Conservation (phyloP, 2,113 vertebrate genomes). For the Spheniscus mendiculus region DNA sequence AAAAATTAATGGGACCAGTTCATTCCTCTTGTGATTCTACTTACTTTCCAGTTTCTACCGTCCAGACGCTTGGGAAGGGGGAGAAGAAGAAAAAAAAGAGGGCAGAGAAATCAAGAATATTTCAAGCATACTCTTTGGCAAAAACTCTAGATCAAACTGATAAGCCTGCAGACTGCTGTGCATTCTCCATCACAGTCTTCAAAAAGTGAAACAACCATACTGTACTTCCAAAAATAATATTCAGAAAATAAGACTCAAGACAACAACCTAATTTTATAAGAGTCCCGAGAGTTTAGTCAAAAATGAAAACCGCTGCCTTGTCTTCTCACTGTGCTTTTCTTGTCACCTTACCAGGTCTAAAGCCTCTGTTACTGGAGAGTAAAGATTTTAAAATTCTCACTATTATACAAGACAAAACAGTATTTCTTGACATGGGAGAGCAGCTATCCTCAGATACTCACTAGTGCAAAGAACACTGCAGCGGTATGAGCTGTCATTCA, state of each 20-base stretch:
- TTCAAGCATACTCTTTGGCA: not conserved
- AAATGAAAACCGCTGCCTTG: not conserved
- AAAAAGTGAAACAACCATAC: not conserved
- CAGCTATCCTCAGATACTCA: not conserved
- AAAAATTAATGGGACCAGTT: not conserved
- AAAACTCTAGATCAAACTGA: conserved; percentile 12
- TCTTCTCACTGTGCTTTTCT: not conserved
- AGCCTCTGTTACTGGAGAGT: not conserved
- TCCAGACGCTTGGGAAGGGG: not conserved
- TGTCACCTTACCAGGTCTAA: conserved; percentile 6
- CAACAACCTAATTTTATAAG: not conserved
- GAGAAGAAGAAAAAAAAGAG: not conserved
- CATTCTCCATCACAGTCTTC: not conserved
- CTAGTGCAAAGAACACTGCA: not conserved
- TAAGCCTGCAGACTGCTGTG: not conserved
- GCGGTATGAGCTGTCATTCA: not conserved
- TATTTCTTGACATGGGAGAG: not conserved
- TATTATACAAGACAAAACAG: not conserved
- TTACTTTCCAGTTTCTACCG: not conserved
- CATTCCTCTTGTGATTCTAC: not conserved
- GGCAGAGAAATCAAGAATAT: not conserved
- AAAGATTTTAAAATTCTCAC: not conserved
- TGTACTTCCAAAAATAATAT: conserved; percentile 24
- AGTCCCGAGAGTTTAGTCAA: not conserved
- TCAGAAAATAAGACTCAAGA: not conserved